Conservation (phyloP, 2,888 invertebrate genomes). For the Agonopterix heracliana region DNA sequence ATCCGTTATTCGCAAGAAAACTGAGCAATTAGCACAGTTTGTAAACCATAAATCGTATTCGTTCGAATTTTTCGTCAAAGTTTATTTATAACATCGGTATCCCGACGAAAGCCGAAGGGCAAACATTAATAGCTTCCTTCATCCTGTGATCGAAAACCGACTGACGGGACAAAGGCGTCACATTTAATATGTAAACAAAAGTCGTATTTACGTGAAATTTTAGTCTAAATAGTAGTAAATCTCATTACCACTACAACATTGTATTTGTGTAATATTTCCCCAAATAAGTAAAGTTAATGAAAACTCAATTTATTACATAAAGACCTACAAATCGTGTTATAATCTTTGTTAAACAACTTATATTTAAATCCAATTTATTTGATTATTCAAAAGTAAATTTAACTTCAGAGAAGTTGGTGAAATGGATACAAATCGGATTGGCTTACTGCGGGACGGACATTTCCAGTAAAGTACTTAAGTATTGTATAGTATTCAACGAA, state of each 20-base stretch:
- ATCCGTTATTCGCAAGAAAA: slow-evolving; percentile 2
- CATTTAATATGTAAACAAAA: slow-evolving; percentile 25
- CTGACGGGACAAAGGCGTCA: slow-evolving; percentile 46
- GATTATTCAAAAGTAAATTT: not conserved
- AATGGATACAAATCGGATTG: too few relatives aligned
- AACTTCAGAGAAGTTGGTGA: too few relatives aligned
- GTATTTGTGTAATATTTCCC: not conserved
- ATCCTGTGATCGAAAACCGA: slow-evolving; percentile 25
- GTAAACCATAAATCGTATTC: slow-evolving; percentile 13
- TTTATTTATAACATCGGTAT: slow-evolving; percentile 34
- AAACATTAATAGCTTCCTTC: slow-evolving; percentile 42
- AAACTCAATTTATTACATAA: slow-evolving; percentile 10
- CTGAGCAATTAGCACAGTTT: slow-evolving; percentile 8
- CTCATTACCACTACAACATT: not conserved
- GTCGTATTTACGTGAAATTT: slow-evolving; percentile 22
- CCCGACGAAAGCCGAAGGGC: slow-evolving; percentile 43
- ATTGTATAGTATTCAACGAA: too few relatives aligned
- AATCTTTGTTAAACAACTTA: slow-evolving; percentile 5
- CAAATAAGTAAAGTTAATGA: slow-evolving; percentile 6
- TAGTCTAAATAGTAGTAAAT: slow-evolving; percentile 12
- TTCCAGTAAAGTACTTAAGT: too few relatives aligned
- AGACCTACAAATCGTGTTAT: slow-evolving; percentile 6
- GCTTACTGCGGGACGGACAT: too few relatives aligned
- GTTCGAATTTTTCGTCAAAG: slow-evolving; percentile 26
- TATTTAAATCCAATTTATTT: slow-evolving; percentile 2